Percentiles rank a stretch among this genome's conserved stretches.
phyloP scores from a whole-genome alignment of 2,888 invertebrate genomes.

The Caenorhabditis sp. region DNA sequence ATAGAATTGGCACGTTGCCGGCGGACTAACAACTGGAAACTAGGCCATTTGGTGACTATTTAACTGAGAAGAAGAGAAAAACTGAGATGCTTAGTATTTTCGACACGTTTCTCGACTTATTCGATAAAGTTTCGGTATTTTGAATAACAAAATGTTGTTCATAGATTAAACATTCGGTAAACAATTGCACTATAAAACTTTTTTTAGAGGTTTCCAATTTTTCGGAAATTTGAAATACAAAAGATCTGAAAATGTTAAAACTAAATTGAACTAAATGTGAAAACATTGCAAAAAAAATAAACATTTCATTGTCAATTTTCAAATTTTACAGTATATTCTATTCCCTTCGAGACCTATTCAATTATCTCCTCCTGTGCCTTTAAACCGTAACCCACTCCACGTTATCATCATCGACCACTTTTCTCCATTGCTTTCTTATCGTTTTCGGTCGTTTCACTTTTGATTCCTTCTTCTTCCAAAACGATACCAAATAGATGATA shows the following conservation, averaged over 20 bases:
- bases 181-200: too few species aligned
- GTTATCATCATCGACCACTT: not conserved
- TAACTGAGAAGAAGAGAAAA: not conserved
- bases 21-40: constrained; percentile 41
- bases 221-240: too few species aligned
- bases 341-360: not conserved
- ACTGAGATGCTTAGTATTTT: not conserved
- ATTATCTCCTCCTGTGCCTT: not conserved
- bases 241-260: too few species aligned
- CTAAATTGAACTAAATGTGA: too few species aligned
- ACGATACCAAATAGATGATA: constrained; percentile 23
- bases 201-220: too few species aligned
- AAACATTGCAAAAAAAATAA: not conserved
- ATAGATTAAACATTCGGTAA: too few species aligned
- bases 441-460: constrained; percentile 20
- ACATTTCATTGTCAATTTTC: not conserved
- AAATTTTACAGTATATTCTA: not conserved
- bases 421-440: not conserved
- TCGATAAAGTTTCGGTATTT: not conserved
- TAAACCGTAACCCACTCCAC: not conserved
- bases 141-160: too few species aligned
- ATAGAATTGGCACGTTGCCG: constrained; percentile 20
- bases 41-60: constrained; percentile 44
- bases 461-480: constrained; percentile 34
- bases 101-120: not conserved